A percentile compares a stretch with the other conserved stretches of the same genome.
phyloP scores from a whole-genome alignment of 64 coral and sea anemone species.

The Actinia tenebrosa region DNA sequence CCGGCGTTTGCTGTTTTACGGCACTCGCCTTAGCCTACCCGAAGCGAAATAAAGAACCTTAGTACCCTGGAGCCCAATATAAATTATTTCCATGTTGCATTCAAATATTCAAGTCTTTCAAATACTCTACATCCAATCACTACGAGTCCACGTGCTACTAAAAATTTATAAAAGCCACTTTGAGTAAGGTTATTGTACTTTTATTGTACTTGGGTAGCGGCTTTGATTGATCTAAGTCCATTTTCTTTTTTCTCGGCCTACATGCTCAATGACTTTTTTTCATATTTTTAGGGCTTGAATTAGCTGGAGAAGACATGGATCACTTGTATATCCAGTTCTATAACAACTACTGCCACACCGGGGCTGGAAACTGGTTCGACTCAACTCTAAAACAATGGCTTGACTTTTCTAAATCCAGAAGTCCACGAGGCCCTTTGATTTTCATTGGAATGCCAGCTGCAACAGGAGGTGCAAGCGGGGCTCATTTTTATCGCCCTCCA shows the following conservation, averaged over 20 bases:
- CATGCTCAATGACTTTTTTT: background rate
- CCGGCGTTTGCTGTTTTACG: no score
- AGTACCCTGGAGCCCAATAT: no score
- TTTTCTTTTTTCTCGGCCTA: background rate
- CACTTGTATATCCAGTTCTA: slow-evolving; percentile 58
- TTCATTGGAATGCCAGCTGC: slow-evolving; percentile 49
- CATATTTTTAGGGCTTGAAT: background rate
- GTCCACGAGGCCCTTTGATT: slow-evolving; percentile 16
- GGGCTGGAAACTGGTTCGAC: slow-evolving; percentile 1
- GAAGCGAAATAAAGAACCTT: no score
- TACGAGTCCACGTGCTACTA: no score
- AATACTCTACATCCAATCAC: no score
- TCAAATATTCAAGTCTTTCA: no score
- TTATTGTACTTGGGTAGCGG: no score
- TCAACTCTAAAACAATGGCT: slow-evolving; percentile 35
- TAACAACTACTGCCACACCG: slow-evolving; percentile 50
- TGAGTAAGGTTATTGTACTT: no score
- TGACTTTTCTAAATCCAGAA: slow-evolving; percentile 15
- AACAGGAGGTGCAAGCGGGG: background rate
- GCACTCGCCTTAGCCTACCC: no score
- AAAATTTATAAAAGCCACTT: no score
- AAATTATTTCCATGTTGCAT: no score
- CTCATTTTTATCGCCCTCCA: slow-evolving; percentile 17
- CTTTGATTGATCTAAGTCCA: no score
- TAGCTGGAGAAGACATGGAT: slow-evolving; percentile 41